Conservation (phyloP, 2,797 vertebrate genomes). For the Melanotaenia maccullochi region DNA sequence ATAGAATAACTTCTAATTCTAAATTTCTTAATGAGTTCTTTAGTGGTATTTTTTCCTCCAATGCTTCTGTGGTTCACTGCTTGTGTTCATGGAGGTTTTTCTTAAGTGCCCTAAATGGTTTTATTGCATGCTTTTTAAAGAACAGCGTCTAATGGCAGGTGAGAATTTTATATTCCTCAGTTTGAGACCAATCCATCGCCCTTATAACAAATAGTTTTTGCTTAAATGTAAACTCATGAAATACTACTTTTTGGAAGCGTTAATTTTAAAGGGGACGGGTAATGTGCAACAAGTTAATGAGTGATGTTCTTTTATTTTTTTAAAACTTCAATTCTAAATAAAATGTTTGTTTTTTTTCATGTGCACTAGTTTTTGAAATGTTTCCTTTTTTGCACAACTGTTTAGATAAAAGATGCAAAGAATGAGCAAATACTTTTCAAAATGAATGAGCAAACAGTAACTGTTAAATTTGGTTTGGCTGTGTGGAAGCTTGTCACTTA, state of each 20-base stretch:
- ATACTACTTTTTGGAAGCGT: slow-evolving; percentile 76
- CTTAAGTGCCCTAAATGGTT: too few relatives aligned
- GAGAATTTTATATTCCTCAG: slow-evolving; percentile 42
- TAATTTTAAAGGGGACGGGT: slow-evolving; percentile 81
- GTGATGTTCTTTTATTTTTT: slow-evolving; percentile 70
- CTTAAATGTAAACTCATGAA: slow-evolving; percentile 20
- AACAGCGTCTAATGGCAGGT: background rate
- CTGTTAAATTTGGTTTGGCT: slow-evolving; percentile 16
- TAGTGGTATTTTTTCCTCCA: too few relatives aligned
- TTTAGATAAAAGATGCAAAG: slow-evolving; percentile 69
- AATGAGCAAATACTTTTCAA: slow-evolving; percentile 43
- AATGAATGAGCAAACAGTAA: slow-evolving; percentile 77
- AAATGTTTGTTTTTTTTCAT: slow-evolving; percentile 68
- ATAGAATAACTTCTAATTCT: too few relatives aligned
- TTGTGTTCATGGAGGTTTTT: too few relatives aligned
- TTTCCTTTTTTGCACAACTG: slow-evolving; percentile 72
- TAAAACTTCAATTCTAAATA: slow-evolving; percentile 65
- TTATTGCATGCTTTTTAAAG: background rate
- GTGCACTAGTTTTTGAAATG: slow-evolving; percentile 74
- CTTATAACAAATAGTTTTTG: slow-evolving; percentile 11
- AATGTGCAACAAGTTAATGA: slow-evolving; percentile 81
- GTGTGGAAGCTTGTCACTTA: slow-evolving; percentile 53
- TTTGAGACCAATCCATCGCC: slow-evolving; percentile 71
- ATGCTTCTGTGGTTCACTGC: too few relatives aligned
- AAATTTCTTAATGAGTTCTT: too few relatives aligned